These are phyloP conservation scores for Agrotis segetum DNA, from an alignment of 2,888 invertebrate genomes.

Conservation along the genomic window DNA sequence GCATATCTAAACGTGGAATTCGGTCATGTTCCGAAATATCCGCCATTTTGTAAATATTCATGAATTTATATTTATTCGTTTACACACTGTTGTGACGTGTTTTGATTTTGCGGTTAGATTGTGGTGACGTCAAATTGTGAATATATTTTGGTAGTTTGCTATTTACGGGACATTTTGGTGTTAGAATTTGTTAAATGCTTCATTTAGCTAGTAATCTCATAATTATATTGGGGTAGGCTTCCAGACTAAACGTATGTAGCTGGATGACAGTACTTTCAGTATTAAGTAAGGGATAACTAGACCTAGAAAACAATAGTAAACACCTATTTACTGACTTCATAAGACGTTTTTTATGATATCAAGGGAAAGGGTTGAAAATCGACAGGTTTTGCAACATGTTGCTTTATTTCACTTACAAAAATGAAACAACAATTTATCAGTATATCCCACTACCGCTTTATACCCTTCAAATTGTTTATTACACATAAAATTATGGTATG, in stretches of 20 bases:
- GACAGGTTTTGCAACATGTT: background rate
- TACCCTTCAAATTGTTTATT: conserved; percentile 47
- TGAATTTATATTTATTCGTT: conserved; percentile 54
- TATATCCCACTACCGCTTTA: conserved; percentile 15
- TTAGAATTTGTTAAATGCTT: too few species aligned
- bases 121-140: conserved; percentile 4
- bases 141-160: background rate
- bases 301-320: too few species aligned
- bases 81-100: conserved; percentile 26
- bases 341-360: too few species aligned
- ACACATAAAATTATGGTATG: conserved; percentile 63
- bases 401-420: background rate
- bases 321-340: too few species aligned
- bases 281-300: too few species aligned
- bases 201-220: too few species aligned
- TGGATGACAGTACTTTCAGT: too few species aligned
- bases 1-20: conserved; percentile 55
- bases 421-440: conserved; percentile 25
- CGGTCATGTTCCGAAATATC: conserved; percentile 31
- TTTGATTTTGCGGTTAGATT: conserved; percentile 46
- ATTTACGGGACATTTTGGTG: background rate
- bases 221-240: too few species aligned
- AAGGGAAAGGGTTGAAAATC: background rate
- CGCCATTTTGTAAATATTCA: conserved; percentile 59
- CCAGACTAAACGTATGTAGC: too few species aligned